A percentile compares a stretch with the other conserved stretches of the same genome.
phyloP scores from a whole-genome alignment of 2,888 invertebrate species.

The Dyspetes luteomarginatus region DNA sequence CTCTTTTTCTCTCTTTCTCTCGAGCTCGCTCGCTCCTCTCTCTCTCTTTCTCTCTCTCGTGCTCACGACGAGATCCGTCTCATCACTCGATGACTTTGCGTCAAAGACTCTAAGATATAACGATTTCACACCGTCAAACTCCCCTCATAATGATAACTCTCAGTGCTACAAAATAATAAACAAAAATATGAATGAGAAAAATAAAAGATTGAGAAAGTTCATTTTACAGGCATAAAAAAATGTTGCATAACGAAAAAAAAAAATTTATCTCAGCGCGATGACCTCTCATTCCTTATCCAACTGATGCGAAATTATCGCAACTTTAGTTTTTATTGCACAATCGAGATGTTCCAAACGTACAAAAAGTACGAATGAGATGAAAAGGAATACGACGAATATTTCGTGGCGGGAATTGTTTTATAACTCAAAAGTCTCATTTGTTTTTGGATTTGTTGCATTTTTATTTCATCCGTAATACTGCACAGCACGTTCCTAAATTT shows the following conservation, averaged over 20 bases:
- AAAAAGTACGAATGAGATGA: neutral
- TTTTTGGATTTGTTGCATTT: slow-evolving; percentile 63
- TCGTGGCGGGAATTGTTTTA: neutral
- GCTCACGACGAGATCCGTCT: slow-evolving; percentile 23
- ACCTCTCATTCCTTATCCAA: neutral
- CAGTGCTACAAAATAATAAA: neutral
- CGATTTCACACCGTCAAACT: neutral
- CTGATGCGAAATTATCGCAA: neutral
- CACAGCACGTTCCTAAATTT: slow-evolving; percentile 73
- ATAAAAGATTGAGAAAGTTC: neutral
- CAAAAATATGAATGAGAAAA: neutral
- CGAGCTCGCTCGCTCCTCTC: neutral
- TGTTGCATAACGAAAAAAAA: neutral
- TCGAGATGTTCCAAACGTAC: neutral
- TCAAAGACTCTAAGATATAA: neutral
- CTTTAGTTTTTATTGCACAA: neutral
- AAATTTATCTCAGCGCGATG: slow-evolving; percentile 3
- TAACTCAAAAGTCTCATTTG: neutral
- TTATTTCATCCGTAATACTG: slow-evolving; percentile 81
- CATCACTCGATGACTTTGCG: slow-evolving; percentile 44
- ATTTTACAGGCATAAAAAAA: neutral
- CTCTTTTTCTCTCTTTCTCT: neutral
- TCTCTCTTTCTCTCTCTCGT: neutral
- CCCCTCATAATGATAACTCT: neutral
- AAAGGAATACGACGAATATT: neutral